A percentile compares a stretch with the other conserved stretches of the same genome.
phyloP scores from a whole-genome alignment of 2,888 invertebrate species.

The Yponomeuta malinellus region DNA sequence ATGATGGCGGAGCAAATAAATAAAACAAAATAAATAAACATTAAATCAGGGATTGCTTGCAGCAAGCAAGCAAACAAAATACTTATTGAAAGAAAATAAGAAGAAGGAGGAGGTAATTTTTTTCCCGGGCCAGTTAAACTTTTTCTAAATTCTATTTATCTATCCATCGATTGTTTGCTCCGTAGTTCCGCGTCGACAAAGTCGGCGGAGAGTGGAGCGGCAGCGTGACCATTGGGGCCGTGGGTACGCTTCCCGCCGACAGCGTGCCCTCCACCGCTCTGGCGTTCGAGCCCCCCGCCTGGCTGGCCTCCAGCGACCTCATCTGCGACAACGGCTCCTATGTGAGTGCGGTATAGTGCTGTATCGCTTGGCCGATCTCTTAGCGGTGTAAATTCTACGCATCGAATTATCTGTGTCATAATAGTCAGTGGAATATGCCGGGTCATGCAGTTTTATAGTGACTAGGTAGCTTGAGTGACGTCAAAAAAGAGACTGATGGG shows the following conservation, averaged over 20 bases:
- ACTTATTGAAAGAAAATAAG: too few relatives aligned
- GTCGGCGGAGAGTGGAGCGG: constrained; percentile 85
- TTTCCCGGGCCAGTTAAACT: too few relatives aligned
- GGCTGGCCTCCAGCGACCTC: constrained; percentile 88
- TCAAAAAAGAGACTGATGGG: too few relatives aligned
- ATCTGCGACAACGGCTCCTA: constrained; percentile 88
- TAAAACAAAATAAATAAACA: too few relatives aligned
- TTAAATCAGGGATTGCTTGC: too few relatives aligned
- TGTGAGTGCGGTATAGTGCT: constrained; percentile 58
- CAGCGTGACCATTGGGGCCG: constrained; percentile 85
- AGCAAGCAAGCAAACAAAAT: too few relatives aligned
- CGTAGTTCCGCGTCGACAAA: constrained; percentile 83
- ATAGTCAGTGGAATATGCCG: too few relatives aligned
- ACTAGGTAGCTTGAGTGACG: too few relatives aligned
- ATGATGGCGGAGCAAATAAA: too few relatives aligned
- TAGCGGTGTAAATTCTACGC: not conserved
- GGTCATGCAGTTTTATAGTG: too few relatives aligned
- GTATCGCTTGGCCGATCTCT: not conserved
- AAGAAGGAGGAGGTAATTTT: too few relatives aligned
- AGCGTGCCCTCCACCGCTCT: constrained; percentile 82
- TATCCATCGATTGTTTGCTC: constrained; percentile 16
- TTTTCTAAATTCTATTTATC: not conserved
- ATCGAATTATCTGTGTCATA: too few relatives aligned
- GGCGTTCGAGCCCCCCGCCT: constrained; percentile 85
- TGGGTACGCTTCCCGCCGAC: constrained; percentile 81